Conservation (phyloP, 2,113 vertebrate species). For the Zapus hudsonius region DNA sequence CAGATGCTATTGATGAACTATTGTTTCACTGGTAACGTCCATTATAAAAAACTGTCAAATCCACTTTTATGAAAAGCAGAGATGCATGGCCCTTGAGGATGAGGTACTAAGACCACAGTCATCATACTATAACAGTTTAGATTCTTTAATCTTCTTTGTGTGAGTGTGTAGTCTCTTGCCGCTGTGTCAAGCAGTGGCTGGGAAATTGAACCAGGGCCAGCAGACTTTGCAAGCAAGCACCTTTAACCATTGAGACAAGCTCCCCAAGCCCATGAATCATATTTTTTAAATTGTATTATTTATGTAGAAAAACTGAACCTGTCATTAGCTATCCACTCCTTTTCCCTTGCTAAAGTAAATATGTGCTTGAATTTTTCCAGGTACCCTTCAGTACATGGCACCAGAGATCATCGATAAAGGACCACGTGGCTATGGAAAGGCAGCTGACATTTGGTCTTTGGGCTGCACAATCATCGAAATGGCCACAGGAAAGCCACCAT, state of each 20-base stretch:
- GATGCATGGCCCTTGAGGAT: constrained; percentile 1
- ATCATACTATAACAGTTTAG: neutral
- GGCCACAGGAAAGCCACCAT: constrained; percentile 98
- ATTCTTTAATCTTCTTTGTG: no score
- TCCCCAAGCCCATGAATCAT: no score
- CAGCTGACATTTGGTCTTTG: constrained; percentile 98
- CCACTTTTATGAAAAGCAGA: constrained; percentile 15
- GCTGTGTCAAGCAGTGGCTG: no score
- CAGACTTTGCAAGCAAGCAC: no score
- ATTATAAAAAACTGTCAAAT: constrained; percentile 7
- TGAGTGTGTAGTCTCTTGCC: no score
- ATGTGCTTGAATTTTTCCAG: constrained; percentile 83
- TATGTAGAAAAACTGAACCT: neutral
- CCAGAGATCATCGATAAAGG: constrained; percentile 99
- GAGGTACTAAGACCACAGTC: neutral
- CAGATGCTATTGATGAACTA: neutral
- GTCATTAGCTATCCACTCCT: neutral
- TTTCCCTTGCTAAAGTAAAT: constrained; percentile 33
- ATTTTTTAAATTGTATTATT: neutral
- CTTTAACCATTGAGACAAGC: no score
- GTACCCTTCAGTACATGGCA: constrained; percentile 99
- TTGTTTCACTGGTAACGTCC: constrained; percentile 18
- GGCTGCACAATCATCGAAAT: constrained; percentile 99
- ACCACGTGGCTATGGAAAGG: constrained; percentile 97
- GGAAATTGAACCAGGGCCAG: no score